Percentiles rank a stretch among this genome's conserved stretches.
Evolutionary conservation across 2,113 vertebrate genomes (phyloP).

Genomic region (Lamprotornis superbus): DNA sequence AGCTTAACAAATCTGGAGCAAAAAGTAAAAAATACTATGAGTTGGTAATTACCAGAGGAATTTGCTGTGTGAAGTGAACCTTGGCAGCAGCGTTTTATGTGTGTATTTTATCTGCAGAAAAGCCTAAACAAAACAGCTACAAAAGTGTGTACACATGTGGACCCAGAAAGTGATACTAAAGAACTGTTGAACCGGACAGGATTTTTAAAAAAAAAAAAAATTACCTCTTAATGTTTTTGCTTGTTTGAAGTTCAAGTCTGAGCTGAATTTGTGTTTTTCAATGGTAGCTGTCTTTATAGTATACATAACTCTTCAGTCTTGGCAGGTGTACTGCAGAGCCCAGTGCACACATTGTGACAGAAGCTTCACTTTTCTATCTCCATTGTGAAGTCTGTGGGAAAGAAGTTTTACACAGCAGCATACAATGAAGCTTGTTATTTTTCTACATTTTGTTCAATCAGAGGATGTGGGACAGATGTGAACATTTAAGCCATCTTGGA

Average conservation of each 20-base stretch:
- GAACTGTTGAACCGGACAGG: background rate
- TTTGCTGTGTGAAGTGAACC: background rate
- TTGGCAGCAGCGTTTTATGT: background rate
- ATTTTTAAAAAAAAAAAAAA: background rate
- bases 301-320: background rate
- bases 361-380: background rate
- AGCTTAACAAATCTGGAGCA: slow-evolving; percentile 65
- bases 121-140: background rate
- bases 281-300: background rate
- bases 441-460: background rate
- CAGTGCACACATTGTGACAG: background rate
- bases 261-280: background rate
- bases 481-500: slow-evolving; percentile 32
- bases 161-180: background rate
- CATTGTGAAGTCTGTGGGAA: background rate
- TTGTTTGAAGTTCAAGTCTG: background rate
- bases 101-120: background rate
- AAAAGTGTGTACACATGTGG: background rate
- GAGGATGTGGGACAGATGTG: slow-evolving; percentile 20
- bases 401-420: background rate
- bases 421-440: slow-evolving; percentile 25
- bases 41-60: background rate
- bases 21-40: slow-evolving; percentile 7
- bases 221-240: background rate
- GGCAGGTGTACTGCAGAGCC: background rate